Evolutionary conservation across 2,797 vertebrate genomes (phyloP), one percentile per base, ranked within the genome.

Genomic region (Leontopithecus rosalia): DNA sequence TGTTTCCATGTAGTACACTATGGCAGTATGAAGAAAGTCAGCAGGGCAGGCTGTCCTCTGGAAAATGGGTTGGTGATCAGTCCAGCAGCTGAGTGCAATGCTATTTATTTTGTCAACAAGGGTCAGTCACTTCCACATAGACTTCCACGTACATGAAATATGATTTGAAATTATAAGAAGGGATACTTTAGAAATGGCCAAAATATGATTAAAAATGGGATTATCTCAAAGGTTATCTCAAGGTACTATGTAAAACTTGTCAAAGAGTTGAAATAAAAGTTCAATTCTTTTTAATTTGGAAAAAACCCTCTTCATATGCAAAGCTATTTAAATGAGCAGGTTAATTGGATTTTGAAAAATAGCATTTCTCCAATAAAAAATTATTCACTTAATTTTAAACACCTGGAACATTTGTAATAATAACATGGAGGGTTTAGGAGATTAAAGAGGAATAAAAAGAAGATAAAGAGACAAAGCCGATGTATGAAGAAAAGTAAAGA

Each of bases 261-360:
- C 24, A 84, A 43, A 91, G n/a, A 91, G n/a, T 52, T 76, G 15
- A 95, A 95, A 75, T 85, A 64, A 94, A 94, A 73, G 57, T 81
- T 91, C 36, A 95, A 58, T 88, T 92, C 55, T 87, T 82, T 97
- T 95, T 97, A 43, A 95, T 97, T 97, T 97, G 94, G 19, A 92
- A 93, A 96, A 97, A 52, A 95, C 2, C 15, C 70, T 95, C 24
- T 88, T 92, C 19, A 46, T 64, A 64, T 95, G 88, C 14, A 81
- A 76, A 97, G 4, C 1, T 67, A 88, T 95, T 97, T 98, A 98
- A 97, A 92, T 96, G 39, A 81, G 72, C 52, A 97, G 52, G 76
- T 85, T 98, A 98, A 98, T 96, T 98, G 97, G 91, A 97, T 96
- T 98, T 98, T 98, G 96, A 97, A 97, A 98, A 98, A 98, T 93